phyloP scores from a whole-genome alignment of 2,797 vertebrate species.

The Zenarchopterus dispar region DNA sequence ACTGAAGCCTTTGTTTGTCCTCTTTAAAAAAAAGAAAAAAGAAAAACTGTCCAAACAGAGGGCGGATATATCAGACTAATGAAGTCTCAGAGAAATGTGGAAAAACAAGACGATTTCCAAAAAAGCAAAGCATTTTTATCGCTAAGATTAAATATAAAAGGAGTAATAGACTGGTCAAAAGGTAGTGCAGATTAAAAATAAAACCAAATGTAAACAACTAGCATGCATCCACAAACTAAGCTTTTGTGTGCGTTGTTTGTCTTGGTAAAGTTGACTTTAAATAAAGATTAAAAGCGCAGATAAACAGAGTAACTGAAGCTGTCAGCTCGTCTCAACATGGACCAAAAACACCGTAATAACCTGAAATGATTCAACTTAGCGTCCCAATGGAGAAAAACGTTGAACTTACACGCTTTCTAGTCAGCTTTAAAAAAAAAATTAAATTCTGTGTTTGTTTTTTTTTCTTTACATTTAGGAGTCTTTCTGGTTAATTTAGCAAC shows the following conservation, averaged over 20 bases:
- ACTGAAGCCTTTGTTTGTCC: slow-evolving; percentile 18
- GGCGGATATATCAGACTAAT: neutral
- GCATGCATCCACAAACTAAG: neutral
- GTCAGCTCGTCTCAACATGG: neutral
- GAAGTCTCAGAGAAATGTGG: slow-evolving; percentile 4
- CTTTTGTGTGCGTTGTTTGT: neutral
- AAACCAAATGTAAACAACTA: neutral
- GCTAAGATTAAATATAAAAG: neutral
- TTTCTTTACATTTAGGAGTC: slow-evolving; percentile 14
- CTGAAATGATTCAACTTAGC: neutral
- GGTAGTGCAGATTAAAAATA: neutral
- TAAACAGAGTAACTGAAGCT: neutral
- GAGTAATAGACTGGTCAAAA: neutral
- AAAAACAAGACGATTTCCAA: slow-evolving; percentile 15
- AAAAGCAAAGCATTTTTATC: slow-evolving; percentile 22
- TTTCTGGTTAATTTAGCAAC: slow-evolving; percentile 34
- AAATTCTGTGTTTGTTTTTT: slow-evolving; percentile 6
- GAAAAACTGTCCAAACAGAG: neutral
- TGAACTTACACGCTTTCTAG: neutral
- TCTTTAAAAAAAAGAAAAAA: too few relatives aligned
- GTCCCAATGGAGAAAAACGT: neutral
- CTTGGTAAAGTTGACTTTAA: slow-evolving; percentile 10
- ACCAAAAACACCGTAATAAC: slow-evolving; percentile 27
- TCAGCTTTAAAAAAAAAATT: neutral
- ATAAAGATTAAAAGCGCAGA: slow-evolving; percentile 14